These are phyloP conservation scores for Octodon degus DNA, from an alignment of 2,113 vertebrate species.

Conservation along the genomic window DNA sequence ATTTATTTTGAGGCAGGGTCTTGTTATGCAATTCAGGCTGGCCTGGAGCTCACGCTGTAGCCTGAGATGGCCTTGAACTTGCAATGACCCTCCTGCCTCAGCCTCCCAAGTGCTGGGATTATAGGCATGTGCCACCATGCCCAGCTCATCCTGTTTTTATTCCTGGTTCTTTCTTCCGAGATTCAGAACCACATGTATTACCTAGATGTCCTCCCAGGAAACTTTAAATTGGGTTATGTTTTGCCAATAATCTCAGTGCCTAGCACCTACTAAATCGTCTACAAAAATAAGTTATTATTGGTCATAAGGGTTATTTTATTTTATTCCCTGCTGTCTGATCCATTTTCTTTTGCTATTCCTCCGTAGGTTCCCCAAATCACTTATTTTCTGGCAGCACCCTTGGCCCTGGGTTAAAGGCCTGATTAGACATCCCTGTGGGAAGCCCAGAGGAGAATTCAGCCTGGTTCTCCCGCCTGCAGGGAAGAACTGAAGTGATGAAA, in stretches of 20 bases:
- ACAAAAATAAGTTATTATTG: constrained; percentile 41
- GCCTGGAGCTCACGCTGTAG: too few species aligned
- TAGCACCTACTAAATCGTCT: background rate
- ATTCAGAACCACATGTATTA: constrained; percentile 7
- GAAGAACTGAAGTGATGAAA: constrained; percentile 61
- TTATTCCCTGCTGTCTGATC: constrained; percentile 21
- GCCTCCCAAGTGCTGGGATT: too few species aligned
- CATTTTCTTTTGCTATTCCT: constrained; percentile 21
- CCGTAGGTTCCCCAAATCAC: background rate
- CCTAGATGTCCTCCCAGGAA: background rate
- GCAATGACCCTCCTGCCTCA: too few species aligned
- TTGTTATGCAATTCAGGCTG: too few species aligned
- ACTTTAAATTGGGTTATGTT: constrained; percentile 1
- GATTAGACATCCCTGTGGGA: constrained; percentile 43
- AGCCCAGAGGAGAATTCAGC: constrained; percentile 22
- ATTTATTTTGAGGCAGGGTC: too few species aligned
- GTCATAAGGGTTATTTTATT: background rate
- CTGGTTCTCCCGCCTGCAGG: constrained; percentile 34
- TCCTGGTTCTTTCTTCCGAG: background rate
- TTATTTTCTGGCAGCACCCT: constrained; percentile 53
- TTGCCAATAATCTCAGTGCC: background rate
- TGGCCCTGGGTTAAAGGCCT: constrained; percentile 32
- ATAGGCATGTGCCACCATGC: too few species aligned
- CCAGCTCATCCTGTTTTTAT: constrained; percentile 39
- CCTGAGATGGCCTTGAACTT: too few species aligned